phyloP scores from a whole-genome alignment of 1,140 invertebrate species.

The Trinorchestia longiramus region DNA sequence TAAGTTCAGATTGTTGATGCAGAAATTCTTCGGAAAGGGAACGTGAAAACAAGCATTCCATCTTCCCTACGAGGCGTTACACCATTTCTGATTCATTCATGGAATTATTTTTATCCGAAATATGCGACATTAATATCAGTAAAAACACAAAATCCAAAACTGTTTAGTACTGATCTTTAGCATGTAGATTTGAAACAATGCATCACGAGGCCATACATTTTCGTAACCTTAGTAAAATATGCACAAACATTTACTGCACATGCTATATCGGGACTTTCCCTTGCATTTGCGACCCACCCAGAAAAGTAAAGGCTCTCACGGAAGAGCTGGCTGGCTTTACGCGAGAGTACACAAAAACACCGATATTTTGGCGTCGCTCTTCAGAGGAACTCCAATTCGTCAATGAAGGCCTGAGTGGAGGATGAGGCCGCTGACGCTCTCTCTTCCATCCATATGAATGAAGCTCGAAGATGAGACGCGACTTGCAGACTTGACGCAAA shows the following conservation, averaged over 20 bases:
- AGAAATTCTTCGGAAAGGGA: too few species aligned
- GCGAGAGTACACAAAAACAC: conserved; percentile 12
- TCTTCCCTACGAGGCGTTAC: too few species aligned
- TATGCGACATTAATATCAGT: neutral
- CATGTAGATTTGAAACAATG: neutral
- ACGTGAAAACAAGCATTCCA: too few species aligned
- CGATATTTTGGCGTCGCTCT: conserved; percentile 36
- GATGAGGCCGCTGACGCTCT: conserved; percentile 22
- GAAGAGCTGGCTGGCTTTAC: neutral
- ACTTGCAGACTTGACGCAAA: conserved; percentile 34
- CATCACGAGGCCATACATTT: neutral
- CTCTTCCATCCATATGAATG: conserved; percentile 41
- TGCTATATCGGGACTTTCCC: neutral
- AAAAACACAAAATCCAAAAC: neutral
- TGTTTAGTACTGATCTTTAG: neutral
- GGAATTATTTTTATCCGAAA: neutral
- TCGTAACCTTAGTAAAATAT: neutral
- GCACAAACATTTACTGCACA: neutral
- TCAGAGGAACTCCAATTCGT: conserved; percentile 12
- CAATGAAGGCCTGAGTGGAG: conserved; percentile 32
- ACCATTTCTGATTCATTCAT: too few species aligned
- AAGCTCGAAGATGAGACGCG: conserved; percentile 33
- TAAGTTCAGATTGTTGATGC: too few species aligned
- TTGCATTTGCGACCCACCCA: neutral
- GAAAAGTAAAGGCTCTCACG: neutral